Conservation (phyloP, 2,113 vertebrate species). For the Barbus barbus region DNA sequence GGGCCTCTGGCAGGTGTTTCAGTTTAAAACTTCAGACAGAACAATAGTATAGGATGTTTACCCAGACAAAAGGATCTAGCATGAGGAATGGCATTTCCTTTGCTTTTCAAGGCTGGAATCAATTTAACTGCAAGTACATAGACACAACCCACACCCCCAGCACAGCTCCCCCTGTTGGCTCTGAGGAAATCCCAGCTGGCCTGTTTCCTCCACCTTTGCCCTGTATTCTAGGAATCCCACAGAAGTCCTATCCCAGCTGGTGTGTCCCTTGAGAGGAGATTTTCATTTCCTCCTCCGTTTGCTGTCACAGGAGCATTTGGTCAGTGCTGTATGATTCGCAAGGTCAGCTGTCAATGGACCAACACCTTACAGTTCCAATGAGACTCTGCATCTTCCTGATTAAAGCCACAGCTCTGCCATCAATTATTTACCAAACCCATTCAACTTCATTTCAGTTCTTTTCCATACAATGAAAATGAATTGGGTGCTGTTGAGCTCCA, state of each 20-base stretch:
- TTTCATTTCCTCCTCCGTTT: conserved; percentile 36
- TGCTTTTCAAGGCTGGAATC: conserved; percentile 68
- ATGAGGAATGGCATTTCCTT: conserved; percentile 68
- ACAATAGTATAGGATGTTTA: conserved; percentile 66
- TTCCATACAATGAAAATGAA: conserved; percentile 6
- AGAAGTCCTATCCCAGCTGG: neutral
- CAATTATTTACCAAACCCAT: neutral
- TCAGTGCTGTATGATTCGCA: conserved; percentile 2
- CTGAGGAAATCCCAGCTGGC: conserved; percentile 50
- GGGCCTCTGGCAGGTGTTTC: conserved; percentile 67
- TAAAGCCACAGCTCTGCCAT: conserved; percentile 17
- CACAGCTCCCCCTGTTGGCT: conserved; percentile 18
- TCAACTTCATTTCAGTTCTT: neutral
- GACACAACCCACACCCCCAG: conserved; percentile 25
- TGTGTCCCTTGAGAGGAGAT: neutral
- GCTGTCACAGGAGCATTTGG: neutral
- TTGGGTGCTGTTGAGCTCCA: neutral
- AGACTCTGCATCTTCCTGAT: conserved; percentile 33
- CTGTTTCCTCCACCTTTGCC: conserved; percentile 41
- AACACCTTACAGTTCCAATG: neutral
- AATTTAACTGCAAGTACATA: conserved; percentile 63
- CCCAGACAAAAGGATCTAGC: conserved; percentile 64
- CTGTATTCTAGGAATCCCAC: conserved; percentile 29
- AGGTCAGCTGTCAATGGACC: neutral
- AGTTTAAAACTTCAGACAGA: conserved; percentile 68